Conservation (phyloP, 2,888 invertebrate species). For the Ethmia dodecea region DNA sequence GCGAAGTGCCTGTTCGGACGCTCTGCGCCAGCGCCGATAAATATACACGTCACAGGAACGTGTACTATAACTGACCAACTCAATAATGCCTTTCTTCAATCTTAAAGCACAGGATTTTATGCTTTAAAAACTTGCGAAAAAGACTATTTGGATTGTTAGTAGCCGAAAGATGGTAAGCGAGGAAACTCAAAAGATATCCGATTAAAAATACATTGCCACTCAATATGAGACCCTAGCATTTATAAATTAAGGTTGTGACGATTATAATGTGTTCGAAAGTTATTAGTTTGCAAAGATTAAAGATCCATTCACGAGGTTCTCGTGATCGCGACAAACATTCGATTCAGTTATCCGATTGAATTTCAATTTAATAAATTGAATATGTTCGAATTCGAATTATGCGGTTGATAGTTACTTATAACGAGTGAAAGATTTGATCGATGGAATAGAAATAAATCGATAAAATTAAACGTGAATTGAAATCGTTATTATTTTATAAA, state of each 20-base stretch:
- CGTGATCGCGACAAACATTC: conserved; percentile 49
- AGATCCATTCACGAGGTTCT: conserved; percentile 39
- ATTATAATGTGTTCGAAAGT: conserved; percentile 5
- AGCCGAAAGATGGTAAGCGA: no score
- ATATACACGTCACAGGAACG: conserved; percentile 63
- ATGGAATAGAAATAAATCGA: no score
- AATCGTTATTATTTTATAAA: no score
- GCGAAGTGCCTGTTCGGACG: conserved; percentile 57
- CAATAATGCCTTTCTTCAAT: conserved; percentile 3
- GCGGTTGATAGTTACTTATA: conserved; percentile 19
- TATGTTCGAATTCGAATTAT: conserved; percentile 17
- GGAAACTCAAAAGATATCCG: conserved; percentile 4
- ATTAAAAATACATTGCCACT: conserved; percentile 16
- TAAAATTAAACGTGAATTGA: no score
- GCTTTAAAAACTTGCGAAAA: no score
- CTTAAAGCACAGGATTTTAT: no score
- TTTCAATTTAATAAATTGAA: no score
- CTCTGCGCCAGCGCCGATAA: conserved; percentile 60
- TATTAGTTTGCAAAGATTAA: conserved; percentile 26
- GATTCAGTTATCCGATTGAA: conserved; percentile 36
- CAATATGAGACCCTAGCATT: conserved; percentile 16
- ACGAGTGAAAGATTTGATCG: conserved; percentile 8
- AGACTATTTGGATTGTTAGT: no score
- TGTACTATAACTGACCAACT: conserved; percentile 26
- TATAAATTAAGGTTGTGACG: conserved; percentile 9